Evolutionary conservation across 2,888 invertebrate species (phyloP), one percentile per base, ranked within the genome.

Genomic region (Smittia aterrima): DNA sequence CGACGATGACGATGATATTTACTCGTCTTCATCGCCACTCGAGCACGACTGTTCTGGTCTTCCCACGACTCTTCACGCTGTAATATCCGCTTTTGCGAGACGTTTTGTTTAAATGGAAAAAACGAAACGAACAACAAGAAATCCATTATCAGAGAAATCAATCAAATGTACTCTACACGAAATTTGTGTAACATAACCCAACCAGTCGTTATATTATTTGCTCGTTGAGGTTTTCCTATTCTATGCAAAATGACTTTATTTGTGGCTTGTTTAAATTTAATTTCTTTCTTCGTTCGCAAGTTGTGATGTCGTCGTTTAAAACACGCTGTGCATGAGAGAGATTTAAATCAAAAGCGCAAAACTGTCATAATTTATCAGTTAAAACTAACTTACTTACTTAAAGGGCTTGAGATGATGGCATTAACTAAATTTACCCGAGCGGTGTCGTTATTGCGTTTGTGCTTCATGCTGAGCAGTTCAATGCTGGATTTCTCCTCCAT

Each of bases 181-280:
- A 72, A 62, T 72, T 68, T 72, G 72, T 72, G 72, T 72, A 72
- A 72, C 72, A 72, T 62, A 72, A 62, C 38, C 62, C 58, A 27
- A 58, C 38, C 72, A 72, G 53, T 64, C 27, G 64, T 24, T 24
- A 24, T 22, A 47, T 47, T 47, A 16, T 53, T 71, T 53, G 41
- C 27, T 71, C 54, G 71, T 54, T 71, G 47, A 38, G 40, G 16
- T 32, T 66, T 32, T 40, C 66, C 16, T 72, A 72, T 72, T 72
- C 58, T 72, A 72, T 72, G 72, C 72, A 27, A 72, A 72, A 72
- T 72, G 54, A 72, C 72, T 72, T 72, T 72, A 72, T 72, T 72
- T 58, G 58, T 58, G 58, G 58, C 22, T 58, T 58, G 20, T n/a
- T 27, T 9, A 58, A 58, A 7, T 25, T 27, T 16, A 27, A 25